phyloP scores from a whole-genome alignment of 2,888 invertebrate species.

The Drosophila bunnanda region DNA sequence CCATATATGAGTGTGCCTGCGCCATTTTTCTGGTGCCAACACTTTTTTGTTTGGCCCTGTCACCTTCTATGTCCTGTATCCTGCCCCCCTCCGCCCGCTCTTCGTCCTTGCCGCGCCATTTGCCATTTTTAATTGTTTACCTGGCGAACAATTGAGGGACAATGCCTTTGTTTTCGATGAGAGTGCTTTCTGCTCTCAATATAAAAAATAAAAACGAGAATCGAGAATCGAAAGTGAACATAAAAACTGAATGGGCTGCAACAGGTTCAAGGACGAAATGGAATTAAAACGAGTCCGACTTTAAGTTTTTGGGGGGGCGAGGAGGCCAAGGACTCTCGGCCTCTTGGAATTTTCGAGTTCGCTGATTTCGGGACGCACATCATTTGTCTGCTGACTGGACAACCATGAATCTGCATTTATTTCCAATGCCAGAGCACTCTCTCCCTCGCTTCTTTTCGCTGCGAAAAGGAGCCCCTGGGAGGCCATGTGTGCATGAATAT shows the following conservation, averaged over 20 bases:
- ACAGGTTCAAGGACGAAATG: conserved; percentile 26
- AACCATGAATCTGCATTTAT: conserved; percentile 51
- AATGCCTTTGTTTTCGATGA: conserved; percentile 21
- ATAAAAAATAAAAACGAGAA: background rate
- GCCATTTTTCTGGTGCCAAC: conserved; percentile 54
- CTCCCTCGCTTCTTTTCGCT: background rate
- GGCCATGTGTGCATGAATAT: conserved; percentile 44
- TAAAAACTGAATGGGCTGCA: conserved; percentile 34
- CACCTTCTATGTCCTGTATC: conserved; percentile 34
- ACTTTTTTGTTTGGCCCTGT: conserved; percentile 31
- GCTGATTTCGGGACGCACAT: conserved; percentile 53
- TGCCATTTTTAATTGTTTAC: conserved; percentile 50
- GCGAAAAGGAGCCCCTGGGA: conserved; percentile 15
- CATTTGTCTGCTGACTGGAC: conserved; percentile 69
- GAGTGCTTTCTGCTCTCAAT: conserved; percentile 14
- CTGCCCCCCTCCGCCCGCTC: background rate
- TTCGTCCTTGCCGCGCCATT: conserved; percentile 21
- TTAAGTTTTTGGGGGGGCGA: conserved; percentile 1
- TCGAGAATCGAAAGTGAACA: conserved; percentile 15
- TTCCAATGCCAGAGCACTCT: conserved; percentile 9
- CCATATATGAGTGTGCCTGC: conserved; percentile 51
- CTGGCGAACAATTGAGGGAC: conserved; percentile 38
- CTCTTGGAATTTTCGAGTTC: conserved; percentile 44
- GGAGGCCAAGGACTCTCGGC: conserved; percentile 4
- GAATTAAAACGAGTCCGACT: conserved; percentile 13